Percentiles rank a stretch among this genome's conserved stretches.
These are phyloP conservation scores for Gobius niger DNA, from an alignment of 2,113 vertebrate species.

Conservation along the genomic window DNA sequence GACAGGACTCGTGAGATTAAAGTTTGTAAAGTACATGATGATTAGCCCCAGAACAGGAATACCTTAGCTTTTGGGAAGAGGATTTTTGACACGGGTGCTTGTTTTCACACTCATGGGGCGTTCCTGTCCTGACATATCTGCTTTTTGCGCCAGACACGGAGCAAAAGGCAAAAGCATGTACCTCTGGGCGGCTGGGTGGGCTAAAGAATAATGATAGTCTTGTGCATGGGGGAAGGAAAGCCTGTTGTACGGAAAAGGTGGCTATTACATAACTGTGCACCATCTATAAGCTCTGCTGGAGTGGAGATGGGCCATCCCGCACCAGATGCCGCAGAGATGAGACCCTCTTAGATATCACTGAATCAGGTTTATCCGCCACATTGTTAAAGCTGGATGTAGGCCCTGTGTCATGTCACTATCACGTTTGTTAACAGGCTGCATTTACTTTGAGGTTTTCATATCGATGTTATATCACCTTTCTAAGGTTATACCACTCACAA, in stretches of 20 bases:
- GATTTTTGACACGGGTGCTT: constrained; percentile 14
- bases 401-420: constrained; percentile 31
- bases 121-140: constrained; percentile 27
- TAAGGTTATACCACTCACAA: constrained; percentile 2
- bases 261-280: constrained; percentile 38
- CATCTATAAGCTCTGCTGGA: constrained; percentile 27
- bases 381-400: constrained; percentile 27
- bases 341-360: constrained; percentile 13
- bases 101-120: constrained; percentile 32
- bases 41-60: constrained; percentile 29
- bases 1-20: constrained; percentile 24
- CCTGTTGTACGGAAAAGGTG: constrained; percentile 37
- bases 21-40: constrained; percentile 4
- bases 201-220: constrained; percentile 17
- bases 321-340: constrained; percentile 44
- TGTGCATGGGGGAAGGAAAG: constrained; percentile 20
- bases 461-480: too few relatives aligned
- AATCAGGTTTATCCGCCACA: constrained; percentile 27
- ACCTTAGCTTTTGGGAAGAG: constrained; percentile 3
- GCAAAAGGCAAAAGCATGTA: constrained; percentile 12
- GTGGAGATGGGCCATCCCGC: constrained; percentile 22
- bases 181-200: constrained; percentile 6
- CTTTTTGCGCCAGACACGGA: constrained; percentile 1
- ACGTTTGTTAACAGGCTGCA: constrained; percentile 18
- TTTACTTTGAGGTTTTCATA: neutral